A percentile compares a stretch with the other conserved stretches of the same genome.
These are phyloP conservation scores for Zaprionus tsacasi DNA, from an alignment of 1,140 invertebrate genomes.

Conservation along the genomic window DNA sequence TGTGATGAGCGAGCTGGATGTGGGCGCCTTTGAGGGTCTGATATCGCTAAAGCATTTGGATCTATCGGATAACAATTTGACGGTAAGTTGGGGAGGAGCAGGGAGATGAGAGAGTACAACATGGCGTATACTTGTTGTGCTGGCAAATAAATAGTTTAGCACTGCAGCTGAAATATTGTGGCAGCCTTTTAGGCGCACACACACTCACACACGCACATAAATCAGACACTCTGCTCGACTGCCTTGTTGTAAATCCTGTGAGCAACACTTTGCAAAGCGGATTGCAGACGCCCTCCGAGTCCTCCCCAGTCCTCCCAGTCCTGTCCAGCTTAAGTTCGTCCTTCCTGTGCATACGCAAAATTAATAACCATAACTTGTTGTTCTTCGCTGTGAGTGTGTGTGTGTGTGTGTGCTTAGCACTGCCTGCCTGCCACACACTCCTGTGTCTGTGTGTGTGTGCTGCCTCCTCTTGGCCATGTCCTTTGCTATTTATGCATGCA, in stretches of 20 bases:
- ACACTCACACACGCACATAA: conserved; percentile 41
- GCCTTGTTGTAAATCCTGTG: conserved; percentile 67
- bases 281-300: conserved; percentile 38
- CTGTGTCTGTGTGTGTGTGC: conserved; percentile 15
- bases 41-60: conserved; percentile 89
- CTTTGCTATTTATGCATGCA: conserved; percentile 81
- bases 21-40: conserved; percentile 88
- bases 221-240: conserved; percentile 69
- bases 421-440: neutral
- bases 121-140: conserved; percentile 36
- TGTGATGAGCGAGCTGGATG: conserved; percentile 88
- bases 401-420: conserved; percentile 6
- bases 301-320: neutral
- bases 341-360: conserved; percentile 70
- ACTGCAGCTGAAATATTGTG: conserved; percentile 38
- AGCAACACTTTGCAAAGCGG: conserved; percentile 75
- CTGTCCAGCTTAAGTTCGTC: conserved; percentile 57
- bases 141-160: conserved; percentile 41
- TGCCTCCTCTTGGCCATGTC: conserved; percentile 60
- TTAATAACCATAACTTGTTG: conserved; percentile 80
- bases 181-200: conserved; percentile 33
- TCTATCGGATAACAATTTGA: conserved; percentile 92
- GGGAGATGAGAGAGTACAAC: conserved; percentile 9
- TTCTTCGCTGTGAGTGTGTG: conserved; percentile 22
- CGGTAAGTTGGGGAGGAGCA: conserved; percentile 77